A percentile compares a stretch with the other conserved stretches of the same genome.
Evolutionary conservation across 2,797 vertebrate genomes (phyloP).

Genomic region (Poeciliopsis infans): DNA sequence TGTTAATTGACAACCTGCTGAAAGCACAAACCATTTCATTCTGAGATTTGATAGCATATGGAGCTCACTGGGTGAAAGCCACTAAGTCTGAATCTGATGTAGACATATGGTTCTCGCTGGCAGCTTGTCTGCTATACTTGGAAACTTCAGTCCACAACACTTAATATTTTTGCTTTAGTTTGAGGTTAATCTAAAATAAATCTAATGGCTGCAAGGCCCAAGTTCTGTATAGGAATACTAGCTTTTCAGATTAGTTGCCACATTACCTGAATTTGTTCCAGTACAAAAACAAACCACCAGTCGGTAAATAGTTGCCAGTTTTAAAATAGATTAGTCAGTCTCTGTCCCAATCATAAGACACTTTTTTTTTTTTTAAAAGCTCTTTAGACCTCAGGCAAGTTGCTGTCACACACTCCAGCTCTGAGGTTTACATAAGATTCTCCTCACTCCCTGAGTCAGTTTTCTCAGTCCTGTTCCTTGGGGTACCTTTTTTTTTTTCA

Average conservation of each 20-base stretch:
- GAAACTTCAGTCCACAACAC: neutral
- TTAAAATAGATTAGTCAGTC: neutral
- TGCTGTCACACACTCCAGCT: neutral
- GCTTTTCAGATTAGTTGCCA: neutral
- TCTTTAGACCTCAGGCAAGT: neutral
- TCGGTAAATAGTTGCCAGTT: neutral
- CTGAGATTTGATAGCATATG: conserved; percentile 1
- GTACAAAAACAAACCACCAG: neutral
- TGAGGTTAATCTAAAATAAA: neutral
- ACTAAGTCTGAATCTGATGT: neutral
- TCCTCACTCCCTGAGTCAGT: too few species aligned
- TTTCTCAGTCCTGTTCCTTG: neutral
- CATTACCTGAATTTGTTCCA: neutral
- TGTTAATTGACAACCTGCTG: conserved; percentile 12
- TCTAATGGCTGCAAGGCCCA: neutral
- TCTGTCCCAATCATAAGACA: neutral
- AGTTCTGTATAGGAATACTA: neutral
- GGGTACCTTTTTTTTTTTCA: neutral
- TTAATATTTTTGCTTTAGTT: neutral
- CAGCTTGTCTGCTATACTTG: neutral
- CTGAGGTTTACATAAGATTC: neutral
- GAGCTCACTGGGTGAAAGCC: neutral
- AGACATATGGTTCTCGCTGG: neutral
- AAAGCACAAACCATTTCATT: neutral
- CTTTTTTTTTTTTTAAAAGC: too few species aligned